Evolutionary conservation across 2,888 invertebrate species (phyloP), one percentile per base, ranked within the genome.

Genomic region (Homarus gammarus): DNA sequence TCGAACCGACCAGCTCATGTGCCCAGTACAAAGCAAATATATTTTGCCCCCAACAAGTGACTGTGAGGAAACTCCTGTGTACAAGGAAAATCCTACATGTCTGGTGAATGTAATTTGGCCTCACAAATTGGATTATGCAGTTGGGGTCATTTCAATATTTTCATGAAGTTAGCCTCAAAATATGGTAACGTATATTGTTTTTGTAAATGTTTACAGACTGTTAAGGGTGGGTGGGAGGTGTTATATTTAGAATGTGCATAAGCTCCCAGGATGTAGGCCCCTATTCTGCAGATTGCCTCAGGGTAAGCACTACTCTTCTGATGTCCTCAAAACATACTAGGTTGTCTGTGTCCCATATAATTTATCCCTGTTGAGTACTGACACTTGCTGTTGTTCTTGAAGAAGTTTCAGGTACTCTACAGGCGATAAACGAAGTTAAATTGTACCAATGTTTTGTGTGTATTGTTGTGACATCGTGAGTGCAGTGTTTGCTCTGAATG

Each of bases 21-120:
- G 88, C 84, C 88, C 88, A 89, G 88, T 89, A 89, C 88, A 89
- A 89, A 89, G 84, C 84, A 83, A 84, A 89, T 89, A 61, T 75
- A 77, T 83, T 89, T 83, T 89, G 78, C 88, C 84, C 82, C 81
- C 88, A 84, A 61, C 84, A 64, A 70, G 75, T 83, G 77, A 82
- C 73, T 75, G 82, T 82, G 82, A 82, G 82, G 82, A 56, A 33
- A 75, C 73, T 84, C 84, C 84, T 84, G 56, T 73, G 10, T 51
- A 73, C 72, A 44, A 75, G 84, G 84, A 84, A 64, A 38, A n/a
- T 75, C 56, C 70, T 81, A 73, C 82, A 61, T 87, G 73, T 82
- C 81, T 68, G 79, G 51, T 78, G 72, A 72, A 68, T n/a, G 79
- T 64, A 86, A 79, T 61, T 86, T 79, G 78, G 78, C 79, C 70